Evolutionary conservation across 2,888 invertebrate genomes (phyloP).

Genomic region (Drosophila subquinaria): DNA sequence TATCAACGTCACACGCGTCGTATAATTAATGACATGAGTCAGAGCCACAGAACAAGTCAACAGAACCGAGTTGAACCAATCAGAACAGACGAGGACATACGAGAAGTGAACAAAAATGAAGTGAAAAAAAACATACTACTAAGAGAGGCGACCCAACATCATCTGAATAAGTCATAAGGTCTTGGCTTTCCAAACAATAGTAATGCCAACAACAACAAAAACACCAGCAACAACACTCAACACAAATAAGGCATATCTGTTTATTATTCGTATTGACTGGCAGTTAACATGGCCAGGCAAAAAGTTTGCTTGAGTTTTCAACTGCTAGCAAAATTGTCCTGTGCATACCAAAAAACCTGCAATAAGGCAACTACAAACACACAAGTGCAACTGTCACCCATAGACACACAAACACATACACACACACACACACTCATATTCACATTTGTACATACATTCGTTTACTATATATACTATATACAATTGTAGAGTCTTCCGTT

Average conservation of each 20-base stretch:
- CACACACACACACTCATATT: conserved; percentile 1
- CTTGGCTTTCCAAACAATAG: conserved; percentile 64
- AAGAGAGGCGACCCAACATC: conserved; percentile 46
- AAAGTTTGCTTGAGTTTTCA: conserved; percentile 72
- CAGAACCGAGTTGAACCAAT: conserved; percentile 9
- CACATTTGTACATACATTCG: conserved; percentile 6
- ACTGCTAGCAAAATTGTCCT: conserved; percentile 66
- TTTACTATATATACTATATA: conserved; percentile 2
- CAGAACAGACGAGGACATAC: conserved; percentile 8
- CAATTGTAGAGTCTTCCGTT: conserved; percentile 21
- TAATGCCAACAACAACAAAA: conserved; percentile 25
- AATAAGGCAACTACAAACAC: too few species aligned
- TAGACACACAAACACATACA: conserved; percentile 18
- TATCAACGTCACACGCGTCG: conserved; percentile 67
- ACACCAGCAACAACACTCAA: conserved; percentile 31
- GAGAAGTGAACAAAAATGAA: conserved; percentile 7
- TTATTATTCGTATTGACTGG: conserved; percentile 78
- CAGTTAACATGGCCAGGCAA: conserved; percentile 79
- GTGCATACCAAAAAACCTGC: conserved; percentile 78
- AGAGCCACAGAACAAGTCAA: conserved; percentile 18
- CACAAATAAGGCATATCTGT: conserved; percentile 80
- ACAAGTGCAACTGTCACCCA: conserved; percentile 69
- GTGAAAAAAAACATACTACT: conserved; percentile 1
- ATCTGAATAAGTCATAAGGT: conserved; percentile 80
- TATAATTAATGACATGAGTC: conserved; percentile 76